Base-by-base conservation (phyloP, 2,797 vertebrate genomes). In the Benthosema pterotum region DNA sequence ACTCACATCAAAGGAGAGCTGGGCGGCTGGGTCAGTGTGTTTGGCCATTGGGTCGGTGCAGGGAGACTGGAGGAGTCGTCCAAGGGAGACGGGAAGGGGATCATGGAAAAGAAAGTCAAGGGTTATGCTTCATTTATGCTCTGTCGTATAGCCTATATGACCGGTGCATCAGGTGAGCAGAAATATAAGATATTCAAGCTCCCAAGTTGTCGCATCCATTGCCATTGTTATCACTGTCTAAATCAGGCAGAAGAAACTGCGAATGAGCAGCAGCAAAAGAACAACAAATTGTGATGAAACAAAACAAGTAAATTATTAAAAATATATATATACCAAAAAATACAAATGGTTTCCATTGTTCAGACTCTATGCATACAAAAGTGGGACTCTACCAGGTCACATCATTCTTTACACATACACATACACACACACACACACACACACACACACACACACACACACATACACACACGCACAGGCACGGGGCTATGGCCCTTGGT, bases 1-100 rank as follows among this genome's bases (percentile, higher is more conserved):
- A 72, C 83, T 92, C 89, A 93, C 91, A 93, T 93, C 92, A 93
- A 94, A 94, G 92, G 74, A 80, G 69, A 11, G 76, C 82, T 60
- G 74, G 80, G 83, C 79, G 83, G 88, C 72, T 88, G 85, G 91
- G 90, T 91, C 89, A 89, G 77, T 67, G 64, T 85, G 82, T 88
- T 90, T 80, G 78, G 80, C 83, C 83, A 60, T 67, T 76, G 84
- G 85, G 83, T n/a, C 56, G 78, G 80, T 67, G 61, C n/a, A n/a
- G 76, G 76, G 80, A 69, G 80, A 74, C 66, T 12, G 43, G 66
- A 75, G 72, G 72, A 71, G 63, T 61, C 3, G 66, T 52, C 52
- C 7, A 38, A 38, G 32, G 32, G 32, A 9, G 32, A 38, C 32
- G 5, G 57, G 72, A 80, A 47, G 32, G 64, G 74, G 81, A 78